A percentile compares a stretch with the other conserved stretches of the same genome.
These are phyloP conservation scores for Endotricha flammealis DNA, from an alignment of 2,888 invertebrate genomes.

Conservation along the genomic window DNA sequence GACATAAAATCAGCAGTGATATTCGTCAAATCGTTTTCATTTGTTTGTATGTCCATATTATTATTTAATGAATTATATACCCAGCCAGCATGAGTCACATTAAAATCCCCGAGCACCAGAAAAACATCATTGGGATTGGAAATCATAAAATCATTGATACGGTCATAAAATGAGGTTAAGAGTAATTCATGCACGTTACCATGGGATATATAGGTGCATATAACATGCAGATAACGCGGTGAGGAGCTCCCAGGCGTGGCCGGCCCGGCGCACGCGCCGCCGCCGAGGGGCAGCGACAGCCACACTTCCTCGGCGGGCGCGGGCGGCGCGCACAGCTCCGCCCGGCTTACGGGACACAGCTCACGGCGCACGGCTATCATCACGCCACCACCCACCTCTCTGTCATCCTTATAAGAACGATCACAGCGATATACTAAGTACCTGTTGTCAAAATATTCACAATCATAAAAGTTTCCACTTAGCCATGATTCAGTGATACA, in stretches of 20 bases:
- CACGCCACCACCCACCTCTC: conserved; percentile 5
- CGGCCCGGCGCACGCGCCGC: not conserved
- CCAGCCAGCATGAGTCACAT: conserved; percentile 11
- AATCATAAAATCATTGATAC: conserved; percentile 3
- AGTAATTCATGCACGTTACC: conserved; percentile 6
- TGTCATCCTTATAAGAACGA: not conserved
- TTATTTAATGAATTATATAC: not conserved
- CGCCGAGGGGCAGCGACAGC: conserved; percentile 5
- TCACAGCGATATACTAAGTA: conserved; percentile 4
- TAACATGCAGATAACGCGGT: conserved; percentile 4
- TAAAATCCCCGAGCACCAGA: conserved; percentile 13
- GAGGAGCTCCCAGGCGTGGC: too few species aligned
- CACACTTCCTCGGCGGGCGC: conserved; percentile 8
- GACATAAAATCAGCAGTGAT: conserved; percentile 15
- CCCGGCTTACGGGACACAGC: conserved; percentile 1
- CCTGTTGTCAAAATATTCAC: conserved; percentile 4
- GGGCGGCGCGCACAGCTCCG: conserved; percentile 4
- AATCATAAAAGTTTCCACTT: conserved; percentile 1
- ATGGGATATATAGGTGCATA: conserved; percentile 13
- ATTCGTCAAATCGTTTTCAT: conserved; percentile 5
- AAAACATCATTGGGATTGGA: conserved; percentile 9
- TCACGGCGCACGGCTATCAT: conserved; percentile 8
- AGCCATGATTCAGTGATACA: conserved; percentile 8
- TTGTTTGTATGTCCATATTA: conserved; percentile 7
- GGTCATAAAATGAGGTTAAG: conserved; percentile 9